phyloP scores from a whole-genome alignment of 2,797 vertebrate genomes.

The Borostomias antarcticus region DNA sequence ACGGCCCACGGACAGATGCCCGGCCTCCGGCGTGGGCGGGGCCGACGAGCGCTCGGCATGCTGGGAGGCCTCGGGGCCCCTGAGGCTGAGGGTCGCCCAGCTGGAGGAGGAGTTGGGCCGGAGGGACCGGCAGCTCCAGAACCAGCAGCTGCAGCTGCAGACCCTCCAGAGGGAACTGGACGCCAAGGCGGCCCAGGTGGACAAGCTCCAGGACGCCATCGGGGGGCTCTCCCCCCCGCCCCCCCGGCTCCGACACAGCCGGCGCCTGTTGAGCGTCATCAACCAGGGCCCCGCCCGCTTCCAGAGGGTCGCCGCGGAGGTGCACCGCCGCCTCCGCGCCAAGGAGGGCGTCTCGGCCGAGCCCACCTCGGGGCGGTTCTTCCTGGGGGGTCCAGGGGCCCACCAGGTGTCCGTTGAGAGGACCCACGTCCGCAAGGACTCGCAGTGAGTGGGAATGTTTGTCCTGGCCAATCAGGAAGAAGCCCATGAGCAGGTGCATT shows the following conservation, averaged over 20 bases:
- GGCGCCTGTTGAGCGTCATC: conserved; percentile 71
- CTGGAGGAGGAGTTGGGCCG: conserved; percentile 73
- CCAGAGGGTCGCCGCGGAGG: conserved; percentile 76
- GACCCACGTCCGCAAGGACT: conserved; percentile 68
- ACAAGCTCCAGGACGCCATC: conserved; percentile 81
- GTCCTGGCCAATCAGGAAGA: neutral
- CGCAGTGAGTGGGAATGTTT: conserved; percentile 42
- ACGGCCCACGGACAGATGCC: conserved; percentile 68
- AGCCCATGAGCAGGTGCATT: no score
- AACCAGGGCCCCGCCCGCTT: conserved; percentile 78
- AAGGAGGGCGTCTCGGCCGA: conserved; percentile 84
- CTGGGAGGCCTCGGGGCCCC: conserved; percentile 41
- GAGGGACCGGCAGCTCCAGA: conserved; percentile 65
- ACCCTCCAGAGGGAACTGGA: conserved; percentile 74
- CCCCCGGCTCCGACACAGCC: conserved; percentile 44
- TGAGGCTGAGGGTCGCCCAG: conserved; percentile 69
- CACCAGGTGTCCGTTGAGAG: conserved; percentile 55
- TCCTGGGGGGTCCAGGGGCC: conserved; percentile 49
- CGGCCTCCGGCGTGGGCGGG: conserved; percentile 62
- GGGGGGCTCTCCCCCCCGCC: conserved; percentile 54
- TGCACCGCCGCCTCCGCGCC: conserved; percentile 77
- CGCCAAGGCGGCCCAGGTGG: conserved; percentile 75
- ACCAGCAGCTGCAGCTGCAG: conserved; percentile 67
- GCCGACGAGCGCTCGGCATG: no score
- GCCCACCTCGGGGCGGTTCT: conserved; percentile 77